These are phyloP conservation scores for Epinotia demarniana DNA, from an alignment of 2,888 invertebrate species.

Conservation along the genomic window DNA sequence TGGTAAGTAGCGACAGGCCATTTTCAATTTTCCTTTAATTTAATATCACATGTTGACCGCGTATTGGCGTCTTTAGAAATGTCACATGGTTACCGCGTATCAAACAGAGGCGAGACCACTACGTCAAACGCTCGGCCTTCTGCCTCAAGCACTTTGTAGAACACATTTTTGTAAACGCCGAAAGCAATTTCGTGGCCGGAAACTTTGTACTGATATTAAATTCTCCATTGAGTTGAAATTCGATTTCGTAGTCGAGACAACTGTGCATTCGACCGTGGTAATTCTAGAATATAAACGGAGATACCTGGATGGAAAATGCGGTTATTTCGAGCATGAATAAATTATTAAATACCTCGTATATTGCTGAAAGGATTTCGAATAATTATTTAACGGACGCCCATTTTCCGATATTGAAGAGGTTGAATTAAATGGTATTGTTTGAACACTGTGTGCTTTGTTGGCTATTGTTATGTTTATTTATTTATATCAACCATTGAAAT, in stretches of 20 bases:
- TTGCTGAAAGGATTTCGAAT: background rate
- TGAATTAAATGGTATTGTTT: background rate
- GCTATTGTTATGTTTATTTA: too few species aligned
- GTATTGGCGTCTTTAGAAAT: too few species aligned
- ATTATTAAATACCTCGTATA: background rate
- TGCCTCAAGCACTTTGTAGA: background rate
- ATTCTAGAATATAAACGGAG: slow-evolving; percentile 8
- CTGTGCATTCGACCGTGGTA: background rate
- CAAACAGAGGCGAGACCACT: background rate
- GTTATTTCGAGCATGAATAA: slow-evolving; percentile 6
- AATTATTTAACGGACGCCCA: slow-evolving; percentile 2
- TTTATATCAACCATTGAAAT: too few species aligned
- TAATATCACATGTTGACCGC: too few species aligned
- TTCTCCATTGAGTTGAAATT: slow-evolving; percentile 19
- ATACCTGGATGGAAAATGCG: slow-evolving; percentile 5
- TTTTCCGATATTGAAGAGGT: background rate
- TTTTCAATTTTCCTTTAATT: too few species aligned
- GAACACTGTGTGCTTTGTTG: background rate
- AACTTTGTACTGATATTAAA: slow-evolving; percentile 35
- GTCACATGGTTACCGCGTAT: background rate
- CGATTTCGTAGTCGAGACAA: slow-evolving; percentile 17
- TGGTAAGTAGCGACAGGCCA: too few species aligned
- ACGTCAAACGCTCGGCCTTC: background rate
- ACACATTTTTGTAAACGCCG: slow-evolving; percentile 15
- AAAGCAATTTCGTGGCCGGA: slow-evolving; percentile 26